Evolutionary conservation across 2,113 vertebrate species (phyloP).

Genomic region (Pipa parva): DNA sequence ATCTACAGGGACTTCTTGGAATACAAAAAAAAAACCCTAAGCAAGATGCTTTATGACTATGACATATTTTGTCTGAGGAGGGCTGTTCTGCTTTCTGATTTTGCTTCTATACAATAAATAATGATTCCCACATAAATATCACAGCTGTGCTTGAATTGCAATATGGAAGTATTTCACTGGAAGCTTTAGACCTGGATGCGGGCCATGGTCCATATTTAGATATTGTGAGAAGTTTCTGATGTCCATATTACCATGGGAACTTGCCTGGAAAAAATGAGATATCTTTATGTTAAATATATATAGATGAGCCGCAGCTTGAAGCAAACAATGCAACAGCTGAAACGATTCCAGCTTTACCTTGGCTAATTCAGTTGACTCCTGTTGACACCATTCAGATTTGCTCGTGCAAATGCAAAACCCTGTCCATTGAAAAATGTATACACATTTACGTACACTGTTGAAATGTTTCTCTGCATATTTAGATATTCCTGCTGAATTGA

Average conservation of each 20-base stretch:
- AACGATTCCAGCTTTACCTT: too few species aligned
- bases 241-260: slow-evolving; percentile 21
- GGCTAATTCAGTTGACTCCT: too few species aligned
- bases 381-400: too few species aligned
- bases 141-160: slow-evolving; percentile 28
- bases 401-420: too few species aligned
- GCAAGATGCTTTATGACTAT: slow-evolving; percentile 27
- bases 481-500: too few species aligned
- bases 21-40: slow-evolving; percentile 3
- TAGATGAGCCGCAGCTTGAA: not conserved
- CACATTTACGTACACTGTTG: too few species aligned
- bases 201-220: slow-evolving; percentile 26
- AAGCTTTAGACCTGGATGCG: slow-evolving; percentile 3
- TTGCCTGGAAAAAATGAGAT: slow-evolving; percentile 27
- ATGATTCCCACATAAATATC: slow-evolving; percentile 22
- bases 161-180: slow-evolving; percentile 16
- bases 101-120: slow-evolving; percentile 31
- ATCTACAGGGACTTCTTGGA: slow-evolving; percentile 29
- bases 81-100: slow-evolving; percentile 30
- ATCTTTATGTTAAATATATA: not conserved
- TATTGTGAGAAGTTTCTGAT: slow-evolving; percentile 36
- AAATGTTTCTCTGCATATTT: too few species aligned
- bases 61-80: slow-evolving; percentile 32
- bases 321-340: too few species aligned
- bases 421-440: too few species aligned